A percentile compares a stretch with the other conserved stretches of the same genome.
phyloP scores from a whole-genome alignment of 2,113 vertebrate species.

The Rallus limicola region DNA sequence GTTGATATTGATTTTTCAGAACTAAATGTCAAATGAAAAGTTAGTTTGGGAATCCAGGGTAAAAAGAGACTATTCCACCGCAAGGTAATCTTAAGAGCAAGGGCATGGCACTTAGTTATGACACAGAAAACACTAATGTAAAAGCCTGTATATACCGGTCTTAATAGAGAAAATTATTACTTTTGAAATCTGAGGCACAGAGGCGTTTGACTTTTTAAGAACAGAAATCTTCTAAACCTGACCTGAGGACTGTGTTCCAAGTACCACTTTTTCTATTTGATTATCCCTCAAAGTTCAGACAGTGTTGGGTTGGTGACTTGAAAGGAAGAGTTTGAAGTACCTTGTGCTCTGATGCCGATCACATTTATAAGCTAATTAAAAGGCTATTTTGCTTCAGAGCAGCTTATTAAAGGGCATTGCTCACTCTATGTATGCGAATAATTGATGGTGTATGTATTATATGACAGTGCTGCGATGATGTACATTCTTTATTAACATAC shows the following conservation, averaged over 20 bases:
- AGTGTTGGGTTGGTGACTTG: background rate
- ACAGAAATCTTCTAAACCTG: background rate
- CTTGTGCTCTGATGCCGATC: constrained; percentile 23
- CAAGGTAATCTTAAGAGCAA: background rate
- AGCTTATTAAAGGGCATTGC: background rate
- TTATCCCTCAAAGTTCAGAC: constrained; percentile 20
- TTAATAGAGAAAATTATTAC: background rate
- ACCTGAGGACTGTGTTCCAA: background rate
- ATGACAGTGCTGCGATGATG: constrained; percentile 34
- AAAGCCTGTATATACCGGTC: background rate
- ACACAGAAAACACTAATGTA: background rate
- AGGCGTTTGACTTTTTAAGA: background rate
- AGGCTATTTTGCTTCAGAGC: background rate
- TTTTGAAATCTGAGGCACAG: background rate
- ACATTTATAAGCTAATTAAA: constrained; percentile 48
- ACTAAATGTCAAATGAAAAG: background rate
- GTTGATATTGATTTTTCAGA: background rate
- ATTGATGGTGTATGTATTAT: background rate
- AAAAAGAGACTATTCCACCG: background rate
- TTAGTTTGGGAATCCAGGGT: background rate
- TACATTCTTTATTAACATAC: constrained; percentile 43
- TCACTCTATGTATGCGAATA: constrained; percentile 27
- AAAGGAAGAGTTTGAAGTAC: constrained; percentile 25
- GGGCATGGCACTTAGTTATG: background rate
- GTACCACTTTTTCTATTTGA: constrained; percentile 23